Evolutionary conservation across 2,888 invertebrate genomes (phyloP).

Genomic region (Lobophora halterata): DNA sequence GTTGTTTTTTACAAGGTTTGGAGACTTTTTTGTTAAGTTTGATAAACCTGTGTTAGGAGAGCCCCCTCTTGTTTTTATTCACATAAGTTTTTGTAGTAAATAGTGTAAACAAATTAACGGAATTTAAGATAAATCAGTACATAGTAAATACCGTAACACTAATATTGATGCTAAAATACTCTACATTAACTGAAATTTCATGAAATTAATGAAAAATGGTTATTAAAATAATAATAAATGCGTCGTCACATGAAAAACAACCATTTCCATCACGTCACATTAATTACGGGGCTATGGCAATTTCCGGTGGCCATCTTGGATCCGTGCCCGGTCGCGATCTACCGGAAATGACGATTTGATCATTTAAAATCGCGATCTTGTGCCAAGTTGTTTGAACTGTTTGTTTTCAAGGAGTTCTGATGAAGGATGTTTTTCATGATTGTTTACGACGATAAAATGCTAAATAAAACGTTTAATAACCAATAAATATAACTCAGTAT

Average conservation of each 20-base stretch:
- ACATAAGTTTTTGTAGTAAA: too few species aligned
- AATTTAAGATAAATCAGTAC: too few species aligned
- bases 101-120: too few species aligned
- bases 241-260: constrained; percentile 19
- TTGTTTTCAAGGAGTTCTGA: constrained; percentile 7
- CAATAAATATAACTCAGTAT: too few species aligned
- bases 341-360: constrained; percentile 59
- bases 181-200: too few species aligned
- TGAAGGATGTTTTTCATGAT: constrained; percentile 12
- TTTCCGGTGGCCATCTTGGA: constrained; percentile 59
- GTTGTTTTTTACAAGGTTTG: too few species aligned
- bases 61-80: too few species aligned
- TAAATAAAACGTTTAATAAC: neutral
- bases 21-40: too few species aligned
- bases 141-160: too few species aligned
- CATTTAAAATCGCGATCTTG: constrained; percentile 35
- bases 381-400: constrained; percentile 32
- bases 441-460: constrained; percentile 8
- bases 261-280: constrained; percentile 47
- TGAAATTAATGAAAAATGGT: too few species aligned
- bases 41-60: too few species aligned
- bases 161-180: too few species aligned
- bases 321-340: constrained; percentile 49
- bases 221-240: neutral
- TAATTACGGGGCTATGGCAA: constrained; percentile 56